A percentile compares a stretch with the other conserved stretches of the same genome.
Conservation (phyloP, 1,140 invertebrate genomes). For the Meloidogyne hapla region DNA sequence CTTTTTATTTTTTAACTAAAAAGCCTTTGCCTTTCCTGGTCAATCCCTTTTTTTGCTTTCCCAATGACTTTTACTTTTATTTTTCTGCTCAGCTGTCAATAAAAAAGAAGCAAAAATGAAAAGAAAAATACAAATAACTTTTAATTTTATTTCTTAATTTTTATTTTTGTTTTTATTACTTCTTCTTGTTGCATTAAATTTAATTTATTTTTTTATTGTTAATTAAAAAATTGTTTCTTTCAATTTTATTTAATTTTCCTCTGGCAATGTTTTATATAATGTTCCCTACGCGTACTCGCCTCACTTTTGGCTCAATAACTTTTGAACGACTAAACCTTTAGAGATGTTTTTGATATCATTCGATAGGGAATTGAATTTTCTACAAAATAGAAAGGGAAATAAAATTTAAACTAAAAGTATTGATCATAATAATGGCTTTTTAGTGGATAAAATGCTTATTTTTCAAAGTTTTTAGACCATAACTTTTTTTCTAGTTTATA, state of each 20-base stretch:
- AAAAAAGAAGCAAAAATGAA: background rate
- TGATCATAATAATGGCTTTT: background rate
- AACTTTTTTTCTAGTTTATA: no score
- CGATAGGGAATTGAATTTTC: background rate
- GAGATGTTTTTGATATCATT: background rate
- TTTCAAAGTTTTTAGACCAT: no score
- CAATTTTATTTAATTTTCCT: background rate
- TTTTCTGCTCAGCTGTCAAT: background rate
- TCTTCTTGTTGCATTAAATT: background rate
- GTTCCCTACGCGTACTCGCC: background rate
- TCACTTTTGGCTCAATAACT: background rate
- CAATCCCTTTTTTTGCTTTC: background rate
- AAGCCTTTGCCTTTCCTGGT: background rate
- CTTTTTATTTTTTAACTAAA: background rate
- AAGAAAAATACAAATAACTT: background rate
- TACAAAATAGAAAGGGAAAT: background rate
- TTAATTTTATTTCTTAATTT: background rate
- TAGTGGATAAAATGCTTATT: no score
- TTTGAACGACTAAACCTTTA: background rate
- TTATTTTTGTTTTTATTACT: background rate
- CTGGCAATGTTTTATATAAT: background rate
- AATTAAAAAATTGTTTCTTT: no score
- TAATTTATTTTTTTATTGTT: no score
- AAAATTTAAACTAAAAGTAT: background rate
- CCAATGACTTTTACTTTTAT: conserved; percentile 5